Base-by-base conservation (phyloP, 2,797 vertebrate species). In the Pelodytes ibericus region DNA sequence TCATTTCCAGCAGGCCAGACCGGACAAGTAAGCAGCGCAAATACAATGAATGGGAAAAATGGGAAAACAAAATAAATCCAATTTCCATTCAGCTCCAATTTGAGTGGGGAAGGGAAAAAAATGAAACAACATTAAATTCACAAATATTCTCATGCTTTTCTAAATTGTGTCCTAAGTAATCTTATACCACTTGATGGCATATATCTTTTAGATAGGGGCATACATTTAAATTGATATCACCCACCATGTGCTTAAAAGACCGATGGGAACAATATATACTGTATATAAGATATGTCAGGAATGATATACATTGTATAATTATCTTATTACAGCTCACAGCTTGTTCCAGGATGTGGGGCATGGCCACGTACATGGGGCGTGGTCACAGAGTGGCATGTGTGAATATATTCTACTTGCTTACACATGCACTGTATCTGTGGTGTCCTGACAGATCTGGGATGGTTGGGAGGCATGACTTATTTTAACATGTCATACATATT, bases 1-100 rank as follows among this genome's bases (percentile, higher is more conserved):
- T 73, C 41, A 79, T 73, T 73, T 79, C 63, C 64, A 56, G 27
- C 39, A 73, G 76, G 64, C 76, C 71, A 79, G 76, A 79, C 76
- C 18, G 71, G 76, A 79, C 76, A 79, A 73, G 76, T 39, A 79
- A 73, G 64, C 41, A 29, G 63, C 61, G 53, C 73, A 79, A n/a
- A 72, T 78, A 67, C 72, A 59, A 24, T 29, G 20, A 71, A 56
- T 22, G 36, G 51, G 27, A 39, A 58, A 51, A 47, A 64, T 16
- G 18, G 53, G 57, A 62, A 59, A 62, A 44, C 53, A 30, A 63
- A 60, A 78, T 49, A 36, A 72, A 73, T 65, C 30, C 57, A 57
- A 79, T 73, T 78, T 73, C 26, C 64, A 78, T 78, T 20, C 75
- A 51, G 61, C 57, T 57, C 63, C 72, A 67, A 75, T 75, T 56